phyloP scores from a whole-genome alignment of 2,888 invertebrate genomes.

The Cataglyphis livida region DNA sequence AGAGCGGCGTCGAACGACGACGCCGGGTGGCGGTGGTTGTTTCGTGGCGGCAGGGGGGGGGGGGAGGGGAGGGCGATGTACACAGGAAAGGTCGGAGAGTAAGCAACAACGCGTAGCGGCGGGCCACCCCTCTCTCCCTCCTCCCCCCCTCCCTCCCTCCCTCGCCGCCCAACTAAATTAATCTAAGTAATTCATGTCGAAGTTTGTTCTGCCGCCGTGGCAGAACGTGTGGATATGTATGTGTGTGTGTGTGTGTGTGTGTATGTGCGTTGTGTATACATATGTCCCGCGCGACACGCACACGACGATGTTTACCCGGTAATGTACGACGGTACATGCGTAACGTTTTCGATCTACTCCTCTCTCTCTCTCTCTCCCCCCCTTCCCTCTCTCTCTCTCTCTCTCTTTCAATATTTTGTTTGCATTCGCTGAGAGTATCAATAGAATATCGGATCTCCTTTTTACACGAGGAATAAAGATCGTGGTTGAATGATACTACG shows the following conservation, averaged over 20 bases:
- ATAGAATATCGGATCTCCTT: conserved; percentile 17
- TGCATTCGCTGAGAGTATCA: conserved; percentile 27
- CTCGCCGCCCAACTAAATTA: conserved; percentile 82
- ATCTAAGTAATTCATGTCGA: conserved; percentile 84
- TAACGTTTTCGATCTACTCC: conserved; percentile 36
- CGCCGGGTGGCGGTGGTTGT: conserved; percentile 63
- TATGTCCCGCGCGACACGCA: conserved; percentile 34
- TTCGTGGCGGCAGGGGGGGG: conserved; percentile 39
- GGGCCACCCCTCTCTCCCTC: conserved; percentile 60
- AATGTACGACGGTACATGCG: conserved; percentile 25
- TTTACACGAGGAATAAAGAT: conserved; percentile 13
- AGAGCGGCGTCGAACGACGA: conserved; percentile 61
- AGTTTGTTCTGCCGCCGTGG: conserved; percentile 78
- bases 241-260: conserved; percentile 52
- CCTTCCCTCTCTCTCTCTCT: background rate
- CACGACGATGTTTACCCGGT: background rate
- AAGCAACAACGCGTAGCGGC: conserved; percentile 74
- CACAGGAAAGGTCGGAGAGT: conserved; percentile 76
- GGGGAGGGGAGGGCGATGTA: conserved; percentile 61
- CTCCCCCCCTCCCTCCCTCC: too few relatives aligned
- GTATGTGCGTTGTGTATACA: conserved; percentile 11
- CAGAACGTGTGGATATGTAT: conserved; percentile 48
- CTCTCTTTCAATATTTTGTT: background rate
- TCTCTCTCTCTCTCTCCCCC: background rate
- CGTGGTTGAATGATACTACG: conserved; percentile 3